Base-by-base conservation (phyloP, 2,113 vertebrate genomes). In the Thermophis baileyi region DNA sequence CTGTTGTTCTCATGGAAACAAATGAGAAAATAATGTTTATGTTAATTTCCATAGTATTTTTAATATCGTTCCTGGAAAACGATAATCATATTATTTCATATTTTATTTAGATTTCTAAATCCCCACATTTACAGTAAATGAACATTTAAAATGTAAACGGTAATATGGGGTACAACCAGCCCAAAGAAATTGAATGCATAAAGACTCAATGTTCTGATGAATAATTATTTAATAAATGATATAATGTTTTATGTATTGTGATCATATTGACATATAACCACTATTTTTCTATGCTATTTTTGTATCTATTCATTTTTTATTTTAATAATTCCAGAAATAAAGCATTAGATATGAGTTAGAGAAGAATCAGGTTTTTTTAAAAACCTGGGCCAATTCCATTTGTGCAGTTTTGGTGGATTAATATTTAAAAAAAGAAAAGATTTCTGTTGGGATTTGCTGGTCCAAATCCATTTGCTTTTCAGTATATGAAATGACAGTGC, bases 401-500 rank as follows among this genome's bases (percentile, higher is more conserved):
- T 93, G 46, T 87, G 86, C 89, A 12, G 90, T 47, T n/a, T 94
- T 96, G 96, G 94, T 89, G 1, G 74, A 97, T 94, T 96, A 95
- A 9, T 25, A 40, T 91, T 95, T 90, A 53, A 92, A 95, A 96
- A 35, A 16, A 69, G 89, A 89, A 95, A 93, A 55, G 27, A 94
- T 92, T 94, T 96, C 93, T 93, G 94, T 93, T 55, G 95, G 94
- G 96, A 96, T 95, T 95, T 93, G 24, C 93, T 95, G 97, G 94
- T 97, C 96, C 95, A 95, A 96, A 95, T 97, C 95, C 94, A 95
- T 97, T 97, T 97, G 97, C 91, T 95, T 90, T 90, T 91, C 90
- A 96, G 93, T 74, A 96, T 96, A 93, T 93, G 95, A 97, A 96
- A 97, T 96, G 97, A 96, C 97, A 97, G 95, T 57, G 96, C 96